Conservation (phyloP, 2,113 vertebrate species). For the Thunnus maccoyii region DNA sequence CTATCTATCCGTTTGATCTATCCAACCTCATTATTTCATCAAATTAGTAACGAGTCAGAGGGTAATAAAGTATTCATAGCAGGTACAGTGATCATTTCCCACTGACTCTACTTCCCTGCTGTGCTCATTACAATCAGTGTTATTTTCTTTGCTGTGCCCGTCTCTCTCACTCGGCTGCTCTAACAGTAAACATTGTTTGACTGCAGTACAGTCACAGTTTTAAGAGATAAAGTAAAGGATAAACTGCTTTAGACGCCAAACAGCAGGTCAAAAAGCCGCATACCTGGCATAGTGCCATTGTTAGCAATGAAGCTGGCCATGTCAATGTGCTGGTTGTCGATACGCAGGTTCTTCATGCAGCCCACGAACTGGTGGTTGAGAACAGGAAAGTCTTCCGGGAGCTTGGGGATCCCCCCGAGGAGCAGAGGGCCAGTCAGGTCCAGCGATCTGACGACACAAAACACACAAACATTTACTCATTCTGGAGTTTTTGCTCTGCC, state of each 20-base stretch:
- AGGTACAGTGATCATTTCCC: conserved; percentile 58
- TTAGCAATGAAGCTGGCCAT: conserved; percentile 96
- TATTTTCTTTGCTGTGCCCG: conserved; percentile 31
- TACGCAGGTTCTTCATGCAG: conserved; percentile 92
- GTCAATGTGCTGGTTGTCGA: conserved; percentile 91
- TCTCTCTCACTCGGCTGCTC: conserved; percentile 25
- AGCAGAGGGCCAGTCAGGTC: conserved; percentile 94
- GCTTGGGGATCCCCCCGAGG: conserved; percentile 92
- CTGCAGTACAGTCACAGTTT: conserved; percentile 7
- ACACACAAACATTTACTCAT: conserved; percentile 13
- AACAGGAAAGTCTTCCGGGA: conserved; percentile 93
- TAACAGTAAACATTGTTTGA: conserved; percentile 16
- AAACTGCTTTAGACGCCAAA: not conserved
- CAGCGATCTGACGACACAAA: conserved; percentile 87
- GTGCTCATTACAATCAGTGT: conserved; percentile 58
- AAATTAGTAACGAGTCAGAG: conserved; percentile 30
- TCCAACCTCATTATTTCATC: conserved; percentile 61
- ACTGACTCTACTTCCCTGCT: conserved; percentile 38
- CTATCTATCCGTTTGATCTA: conserved; percentile 31
- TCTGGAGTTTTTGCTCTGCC: not conserved
- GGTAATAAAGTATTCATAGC: conserved; percentile 66
- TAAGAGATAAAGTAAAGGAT: not conserved
- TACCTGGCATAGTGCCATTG: conserved; percentile 94
- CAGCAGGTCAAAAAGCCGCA: not conserved
- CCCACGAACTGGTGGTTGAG: conserved; percentile 92